Base-by-base conservation (phyloP, 2,888 invertebrate genomes). In the Trachelus stipa region DNA sequence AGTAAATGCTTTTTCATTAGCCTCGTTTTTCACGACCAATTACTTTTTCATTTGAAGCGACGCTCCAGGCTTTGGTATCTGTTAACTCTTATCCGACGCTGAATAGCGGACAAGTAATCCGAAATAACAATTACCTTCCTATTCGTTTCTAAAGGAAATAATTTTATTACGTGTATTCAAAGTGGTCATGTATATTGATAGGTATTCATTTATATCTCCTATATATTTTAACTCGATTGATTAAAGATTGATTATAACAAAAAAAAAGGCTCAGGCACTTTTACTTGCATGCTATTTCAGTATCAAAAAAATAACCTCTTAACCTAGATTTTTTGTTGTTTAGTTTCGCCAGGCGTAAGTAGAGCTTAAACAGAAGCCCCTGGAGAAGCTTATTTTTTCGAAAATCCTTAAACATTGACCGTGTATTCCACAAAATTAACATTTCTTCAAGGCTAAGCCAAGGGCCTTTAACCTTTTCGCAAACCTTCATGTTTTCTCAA, bases 21-120 rank as follows among this genome's bases (percentile, higher is more conserved):
- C 68, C 68, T 30, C 78, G 79, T 79, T 83, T 84, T 82, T 83
- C 80, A 80, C 77, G 79, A 77, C 78, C 81, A 81, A 85, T 85
- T 83, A 81, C 83, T 78, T 79, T 75, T 75, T 84, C 81, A 77
- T 85, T 85, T 81, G 79, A 81, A 75, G 74, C 79, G 71, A 56
- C 56, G 37, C 11, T 30, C 69, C 23, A 23, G 56, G 23, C 23
- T 23, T 3, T 56, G 56, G 23, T 56, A 56, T 56, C 56, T 2
- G 56, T 23, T 56, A 56, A 56, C 56, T 56, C 56, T 56, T 56
- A 23, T 56, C 56, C 9, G 9, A 56, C 56, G 15, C 23, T 56
- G 23, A 56, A 56, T 23, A 56, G 56, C 23, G 56, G 23, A 23
- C 56, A 15, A 23, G 56, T 15, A 56, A 23, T 56, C 4, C 23